Conservation (phyloP, 2,113 vertebrate species). For the Choloepus hoffmanni region DNA sequence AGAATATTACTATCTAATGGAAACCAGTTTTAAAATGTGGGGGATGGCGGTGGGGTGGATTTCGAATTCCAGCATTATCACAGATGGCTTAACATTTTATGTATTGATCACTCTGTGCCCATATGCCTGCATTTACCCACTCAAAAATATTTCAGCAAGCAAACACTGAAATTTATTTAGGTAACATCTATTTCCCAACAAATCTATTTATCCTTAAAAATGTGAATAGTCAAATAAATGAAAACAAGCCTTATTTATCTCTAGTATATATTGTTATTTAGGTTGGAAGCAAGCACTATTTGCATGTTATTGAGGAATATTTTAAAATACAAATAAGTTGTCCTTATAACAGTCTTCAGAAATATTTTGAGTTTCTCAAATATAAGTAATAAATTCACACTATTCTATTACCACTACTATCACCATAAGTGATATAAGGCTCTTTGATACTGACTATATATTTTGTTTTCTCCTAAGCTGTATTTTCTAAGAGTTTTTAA, state of each 20-base stretch:
- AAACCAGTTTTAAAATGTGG: constrained; percentile 41
- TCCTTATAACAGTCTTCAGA: background rate
- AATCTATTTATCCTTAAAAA: background rate
- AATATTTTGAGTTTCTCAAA: constrained; percentile 45
- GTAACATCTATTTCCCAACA: background rate
- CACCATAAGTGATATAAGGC: background rate
- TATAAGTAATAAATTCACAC: constrained; percentile 12
- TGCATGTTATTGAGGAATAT: background rate
- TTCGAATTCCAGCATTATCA: background rate
- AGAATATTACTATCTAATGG: constrained; percentile 38
- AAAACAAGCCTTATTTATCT: constrained; percentile 40
- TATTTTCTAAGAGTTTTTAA: constrained; percentile 49
- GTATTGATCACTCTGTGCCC: constrained; percentile 59
- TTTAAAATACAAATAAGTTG: constrained; percentile 22
- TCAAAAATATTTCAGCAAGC: constrained; percentile 56
- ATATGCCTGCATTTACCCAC: constrained; percentile 5
- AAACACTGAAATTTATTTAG: constrained; percentile 10
- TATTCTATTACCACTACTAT: background rate
- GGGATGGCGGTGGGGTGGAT: background rate
- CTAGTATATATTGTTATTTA: background rate
- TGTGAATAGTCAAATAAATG: background rate
- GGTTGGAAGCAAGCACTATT: constrained; percentile 13
- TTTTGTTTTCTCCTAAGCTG: background rate
- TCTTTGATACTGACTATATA: background rate
- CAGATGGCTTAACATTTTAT: constrained; percentile 62